Base-by-base conservation (phyloP, 2,888 invertebrate genomes). In the Ophioninae sp. region DNA sequence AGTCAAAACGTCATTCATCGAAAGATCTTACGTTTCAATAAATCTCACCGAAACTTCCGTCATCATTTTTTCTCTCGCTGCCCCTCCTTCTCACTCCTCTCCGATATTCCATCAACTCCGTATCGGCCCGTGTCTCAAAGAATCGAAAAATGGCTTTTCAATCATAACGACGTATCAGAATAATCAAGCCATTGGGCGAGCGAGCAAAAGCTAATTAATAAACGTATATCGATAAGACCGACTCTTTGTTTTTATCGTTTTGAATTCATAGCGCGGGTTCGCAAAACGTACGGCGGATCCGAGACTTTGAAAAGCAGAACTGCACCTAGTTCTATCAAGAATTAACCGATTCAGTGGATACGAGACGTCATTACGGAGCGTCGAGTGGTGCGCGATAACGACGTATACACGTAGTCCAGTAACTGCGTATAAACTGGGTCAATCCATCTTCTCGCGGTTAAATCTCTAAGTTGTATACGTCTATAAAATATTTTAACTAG, bases 401-500 rank as follows among this genome's bases (percentile, higher is more conserved):
- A 41, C 41, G 39, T 21, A 8, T 39, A 41, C 62, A 21, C 17
- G n/a, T 70, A 50, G 59, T 50, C 17, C 17, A 50, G 50, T 13
- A 50, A 65, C 57, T 39, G 56, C 21, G 69, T 21, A 56, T 69
- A 59, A 79, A 78, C 78, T 78, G 78, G 82, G 78, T 82, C 82
- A 74, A 82, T 78, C 64, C 78, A 74, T 74, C 79, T 76, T 67
- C 75, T 69, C 68, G 57, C 50, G 50, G 37, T 70, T 61, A 72
- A 67, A 83, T 76, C 79, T 64, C 79, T 64, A 17, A 13, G 13
- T 13, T 50, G 17, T 50, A 77, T 67, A 65, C 37, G 50, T 64
- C 50, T 69, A 64, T 37, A 64, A 70, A 64, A 59, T 68, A 68
- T 57, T 21, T 68, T 44, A 64, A 67, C 67, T 68, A 50, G 67